Evolutionary conservation across 2,888 invertebrate species (phyloP), one percentile per base, ranked within the genome.

Genomic region (Drosophila trichaetosa): DNA sequence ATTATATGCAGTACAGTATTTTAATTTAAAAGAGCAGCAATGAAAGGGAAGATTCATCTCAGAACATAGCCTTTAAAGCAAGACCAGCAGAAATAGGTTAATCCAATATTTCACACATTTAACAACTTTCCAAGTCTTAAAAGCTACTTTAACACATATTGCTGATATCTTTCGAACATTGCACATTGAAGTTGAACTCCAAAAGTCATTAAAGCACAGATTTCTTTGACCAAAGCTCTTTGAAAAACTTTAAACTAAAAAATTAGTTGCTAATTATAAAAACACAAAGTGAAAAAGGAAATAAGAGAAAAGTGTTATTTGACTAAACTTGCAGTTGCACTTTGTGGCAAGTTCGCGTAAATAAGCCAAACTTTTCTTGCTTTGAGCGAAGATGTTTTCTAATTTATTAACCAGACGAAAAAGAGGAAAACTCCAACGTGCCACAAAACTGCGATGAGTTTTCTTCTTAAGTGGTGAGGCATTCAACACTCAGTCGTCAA

Each of bases 141-240:
- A 29, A 36, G 49, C n/a, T 2, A 3, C 18, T 24, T 21, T 3
- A 13, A n/a, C 8, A 53, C n/a, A 52, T 27, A 48, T 27, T 59
- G 46, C 34, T 36, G 27, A 33, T 33, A 57, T 57, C 27, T 29
- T 58, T 10, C 13, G 31, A 21, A 46, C 46, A 40, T 58, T 21
- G 10, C 11, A 42, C 21, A 24, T 46, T 24, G 7, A 8, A 46
- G 4, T 16, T 62, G 11, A 11, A 33, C 6, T 33, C 21, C 51
- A 48, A 85, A 84, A 81, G 69, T 86, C 74, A 88, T 88, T 88
- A 86, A 83, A 71, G 61, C 73, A 67, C 68, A 70, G 72, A 75
- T 76, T 81, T 75, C 42, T 52, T 60, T 53, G 42, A 11, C 24
- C 31, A 40, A 13, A 63, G 53, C 76, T 80, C 67, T 73, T 73